A percentile compares a stretch with the other conserved stretches of the same genome.
Conservation (phyloP, 2,888 invertebrate genomes). For the Choreutis nemorana region DNA sequence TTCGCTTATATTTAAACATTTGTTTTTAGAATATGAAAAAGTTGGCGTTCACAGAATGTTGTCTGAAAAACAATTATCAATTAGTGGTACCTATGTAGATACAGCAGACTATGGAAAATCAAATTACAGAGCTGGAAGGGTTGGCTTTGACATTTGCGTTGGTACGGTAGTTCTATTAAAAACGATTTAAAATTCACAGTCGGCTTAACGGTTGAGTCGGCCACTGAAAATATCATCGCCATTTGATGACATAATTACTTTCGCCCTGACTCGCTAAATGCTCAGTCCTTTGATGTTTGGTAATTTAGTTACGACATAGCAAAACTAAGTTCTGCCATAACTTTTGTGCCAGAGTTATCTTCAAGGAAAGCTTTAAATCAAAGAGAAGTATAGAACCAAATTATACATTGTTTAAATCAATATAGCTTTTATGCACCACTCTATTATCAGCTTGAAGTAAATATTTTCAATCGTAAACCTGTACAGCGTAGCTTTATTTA, state of each 20-base stretch:
- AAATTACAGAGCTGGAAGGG: conserved; percentile 29
- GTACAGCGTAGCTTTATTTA: conserved; percentile 16
- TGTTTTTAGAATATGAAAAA: not conserved
- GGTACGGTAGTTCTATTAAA: conserved; percentile 40
- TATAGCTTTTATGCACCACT: no score
- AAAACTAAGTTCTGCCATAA: no score
- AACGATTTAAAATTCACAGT: conserved; percentile 64
- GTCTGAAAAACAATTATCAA: no score
- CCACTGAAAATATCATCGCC: conserved; percentile 34
- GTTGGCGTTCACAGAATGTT: no score
- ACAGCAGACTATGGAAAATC: no score
- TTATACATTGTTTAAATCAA: no score
- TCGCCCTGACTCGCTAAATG: conserved; percentile 36
- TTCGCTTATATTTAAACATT: not conserved
- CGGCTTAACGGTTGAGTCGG: conserved; percentile 38
- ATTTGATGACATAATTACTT: conserved; percentile 51
- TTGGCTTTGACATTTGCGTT: conserved; percentile 33
- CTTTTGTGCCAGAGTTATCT: no score
- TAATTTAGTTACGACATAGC: conserved; percentile 34
- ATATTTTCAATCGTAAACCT: no score
- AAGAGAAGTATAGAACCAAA: no score
- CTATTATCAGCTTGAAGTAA: no score
- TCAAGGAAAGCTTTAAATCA: no score
- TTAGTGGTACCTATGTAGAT: conserved; percentile 3
- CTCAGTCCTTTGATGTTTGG: conserved; percentile 37